Percentiles rank a stretch among this genome's conserved stretches.
Conservation (phyloP, 2,113 vertebrate species). For the Taxidea taxus region DNA sequence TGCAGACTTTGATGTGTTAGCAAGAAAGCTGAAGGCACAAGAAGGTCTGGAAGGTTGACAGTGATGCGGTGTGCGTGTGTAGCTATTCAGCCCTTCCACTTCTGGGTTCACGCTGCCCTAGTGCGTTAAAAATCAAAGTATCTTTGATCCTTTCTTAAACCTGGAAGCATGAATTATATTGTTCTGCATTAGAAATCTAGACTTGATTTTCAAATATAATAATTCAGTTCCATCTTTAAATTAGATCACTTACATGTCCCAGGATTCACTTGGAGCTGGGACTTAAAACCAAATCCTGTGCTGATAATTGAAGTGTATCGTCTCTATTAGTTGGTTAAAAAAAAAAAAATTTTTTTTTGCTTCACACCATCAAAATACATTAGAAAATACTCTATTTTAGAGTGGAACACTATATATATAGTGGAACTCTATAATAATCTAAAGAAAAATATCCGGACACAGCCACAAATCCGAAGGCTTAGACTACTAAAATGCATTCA, state of each 20-base stretch:
- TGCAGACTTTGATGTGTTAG: not conserved
- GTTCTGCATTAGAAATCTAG: slow-evolving; percentile 31
- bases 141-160: slow-evolving; percentile 14
- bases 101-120: not conserved
- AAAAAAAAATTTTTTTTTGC: not conserved
- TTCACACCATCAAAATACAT: not conserved
- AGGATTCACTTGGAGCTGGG: not conserved
- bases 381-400: not conserved
- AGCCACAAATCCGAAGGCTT: not conserved
- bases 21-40: slow-evolving; percentile 6
- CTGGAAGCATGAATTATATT: not conserved
- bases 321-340: not conserved
- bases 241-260: not conserved
- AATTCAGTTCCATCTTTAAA: not conserved
- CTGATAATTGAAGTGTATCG: not conserved
- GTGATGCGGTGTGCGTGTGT: not conserved
- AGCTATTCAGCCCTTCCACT: not conserved
- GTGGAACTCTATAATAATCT: not conserved
- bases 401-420: too few species aligned
- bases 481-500: not conserved
- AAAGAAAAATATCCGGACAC: not conserved
- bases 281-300: not conserved
- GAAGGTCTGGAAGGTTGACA: not conserved
- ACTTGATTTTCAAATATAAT: slow-evolving; percentile 5
- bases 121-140: not conserved